Percentiles rank a stretch among this genome's conserved stretches.
Conservation (phyloP, 2,888 invertebrate genomes). For the Invenusta paracnida region DNA sequence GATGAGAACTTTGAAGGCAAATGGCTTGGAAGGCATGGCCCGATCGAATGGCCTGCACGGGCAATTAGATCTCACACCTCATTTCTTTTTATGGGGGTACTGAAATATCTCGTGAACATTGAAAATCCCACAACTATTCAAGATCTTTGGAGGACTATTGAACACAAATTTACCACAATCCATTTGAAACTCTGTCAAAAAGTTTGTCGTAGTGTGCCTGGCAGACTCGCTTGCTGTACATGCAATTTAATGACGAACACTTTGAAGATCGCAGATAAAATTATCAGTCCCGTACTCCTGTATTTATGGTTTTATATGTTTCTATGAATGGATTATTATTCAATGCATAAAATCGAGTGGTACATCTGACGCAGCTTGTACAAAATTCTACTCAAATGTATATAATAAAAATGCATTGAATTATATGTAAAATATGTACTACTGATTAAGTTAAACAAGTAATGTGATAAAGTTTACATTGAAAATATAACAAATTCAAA, state of each 20-base stretch:
- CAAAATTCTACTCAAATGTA: no score
- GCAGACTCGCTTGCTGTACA: background rate
- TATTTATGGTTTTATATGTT: background rate
- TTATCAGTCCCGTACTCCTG: background rate
- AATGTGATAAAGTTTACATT: no score
- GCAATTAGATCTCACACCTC: background rate
- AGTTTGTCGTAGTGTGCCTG: background rate
- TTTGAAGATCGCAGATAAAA: background rate
- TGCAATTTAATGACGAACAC: background rate
- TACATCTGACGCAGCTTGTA: no score
- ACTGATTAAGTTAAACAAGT: no score
- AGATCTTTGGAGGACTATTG: conserved; percentile 6
- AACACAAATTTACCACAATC: background rate
- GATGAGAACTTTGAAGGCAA: background rate
- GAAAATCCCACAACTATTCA: conserved; percentile 19
- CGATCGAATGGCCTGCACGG: background rate
- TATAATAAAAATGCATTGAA: no score
- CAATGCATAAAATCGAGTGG: no score
- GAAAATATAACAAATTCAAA: no score
- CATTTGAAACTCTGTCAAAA: background rate
- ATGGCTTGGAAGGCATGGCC: background rate
- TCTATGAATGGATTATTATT: no score
- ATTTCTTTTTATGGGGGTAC: background rate
- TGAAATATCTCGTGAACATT: background rate
- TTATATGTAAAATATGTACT: no score